Evolutionary conservation across 1,140 invertebrate species (phyloP), one percentile per base, ranked within the genome.

Genomic region (Dendroctonus valens): DNA sequence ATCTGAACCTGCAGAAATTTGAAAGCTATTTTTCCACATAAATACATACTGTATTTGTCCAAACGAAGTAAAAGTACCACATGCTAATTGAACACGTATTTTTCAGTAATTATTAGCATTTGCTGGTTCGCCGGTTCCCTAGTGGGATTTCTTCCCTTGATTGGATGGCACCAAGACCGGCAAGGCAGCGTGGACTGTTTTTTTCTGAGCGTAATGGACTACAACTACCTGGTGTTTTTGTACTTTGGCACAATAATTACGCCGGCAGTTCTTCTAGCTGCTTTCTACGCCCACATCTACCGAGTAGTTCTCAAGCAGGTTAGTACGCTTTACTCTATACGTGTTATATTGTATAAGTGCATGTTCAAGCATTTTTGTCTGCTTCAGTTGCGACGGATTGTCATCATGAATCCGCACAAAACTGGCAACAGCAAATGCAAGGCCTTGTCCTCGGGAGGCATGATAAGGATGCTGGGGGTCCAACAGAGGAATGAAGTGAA

Each of bases 241-340:
- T 95, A 93, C 76, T 91, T 94, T 73, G 87, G 88, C 5, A 96
- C 93, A 4, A 95, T 95, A 65, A 89, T 95, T 46, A 90, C 91
- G 14, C 93, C 93, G 0, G 90, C 90, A 0, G 76, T 94, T 4
- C 77, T 95, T 12, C 86, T 96, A 77, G 87, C 89, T 11, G 89
- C 86, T 12, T 94, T 93, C 77, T 96, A 96, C 78, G 87, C 89
- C 41, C 91, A 93, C 74, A 95, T 96, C 62, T 95, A 94, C 74
- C 83, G 85, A 38, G 91, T 94, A 5, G 91, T 96, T 15, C 82
- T 94, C 14, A 93, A 91, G 77, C 93, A 95, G 88, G 92, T 93
- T 76, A 73, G 78, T 60, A 58, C 1, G 7, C 7, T 7, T 38
- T 12, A 12, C 6, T 0, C 6, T 57, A 7, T 26, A 7, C 40